A percentile compares a stretch with the other conserved stretches of the same genome.
phyloP scores from a whole-genome alignment of 1,140 invertebrate genomes.

The Leptopilina boulardi region DNA sequence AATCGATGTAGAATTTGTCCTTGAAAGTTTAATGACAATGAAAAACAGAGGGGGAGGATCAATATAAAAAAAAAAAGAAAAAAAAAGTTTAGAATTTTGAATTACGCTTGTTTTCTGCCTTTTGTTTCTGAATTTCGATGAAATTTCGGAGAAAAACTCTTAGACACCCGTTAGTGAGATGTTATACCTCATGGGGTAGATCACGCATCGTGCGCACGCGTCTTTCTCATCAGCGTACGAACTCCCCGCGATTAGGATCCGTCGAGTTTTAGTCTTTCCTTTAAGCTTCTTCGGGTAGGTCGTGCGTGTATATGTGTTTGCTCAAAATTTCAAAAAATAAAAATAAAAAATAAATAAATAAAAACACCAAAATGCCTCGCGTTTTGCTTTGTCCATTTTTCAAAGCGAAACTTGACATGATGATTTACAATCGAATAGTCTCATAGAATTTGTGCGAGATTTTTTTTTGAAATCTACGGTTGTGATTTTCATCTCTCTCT shows the following conservation, averaged over 20 bases:
- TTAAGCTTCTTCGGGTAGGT: slow-evolving; percentile 33
- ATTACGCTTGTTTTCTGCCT: neutral
- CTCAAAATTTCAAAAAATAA: neutral
- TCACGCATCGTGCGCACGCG: slow-evolving; percentile 26
- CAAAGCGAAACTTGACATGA: neutral
- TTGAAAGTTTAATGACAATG: neutral
- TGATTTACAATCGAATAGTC: neutral
- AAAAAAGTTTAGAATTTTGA: neutral
- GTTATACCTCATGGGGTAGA: slow-evolving; percentile 30
- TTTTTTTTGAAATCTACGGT: neutral
- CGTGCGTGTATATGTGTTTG: neutral
- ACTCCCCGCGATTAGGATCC: slow-evolving; percentile 36
- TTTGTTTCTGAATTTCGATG: neutral
- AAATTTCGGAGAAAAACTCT: slow-evolving; percentile 32
- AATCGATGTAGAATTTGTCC: neutral
- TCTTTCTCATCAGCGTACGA: slow-evolving; percentile 12
- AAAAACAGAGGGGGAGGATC: too few relatives aligned
- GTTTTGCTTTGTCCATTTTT: neutral
- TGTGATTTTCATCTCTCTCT: too few relatives aligned
- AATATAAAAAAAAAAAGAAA: too few relatives aligned
- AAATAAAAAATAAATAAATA: neutral
- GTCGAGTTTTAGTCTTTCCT: slow-evolving; percentile 31
- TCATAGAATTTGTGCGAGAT: neutral
- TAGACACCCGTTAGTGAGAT: slow-evolving; percentile 43
- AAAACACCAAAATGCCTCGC: slow-evolving; percentile 13